Evolutionary conservation across 2,888 invertebrate genomes (phyloP), one percentile per base, ranked within the genome.

Genomic region (Acronicta leporina): DNA sequence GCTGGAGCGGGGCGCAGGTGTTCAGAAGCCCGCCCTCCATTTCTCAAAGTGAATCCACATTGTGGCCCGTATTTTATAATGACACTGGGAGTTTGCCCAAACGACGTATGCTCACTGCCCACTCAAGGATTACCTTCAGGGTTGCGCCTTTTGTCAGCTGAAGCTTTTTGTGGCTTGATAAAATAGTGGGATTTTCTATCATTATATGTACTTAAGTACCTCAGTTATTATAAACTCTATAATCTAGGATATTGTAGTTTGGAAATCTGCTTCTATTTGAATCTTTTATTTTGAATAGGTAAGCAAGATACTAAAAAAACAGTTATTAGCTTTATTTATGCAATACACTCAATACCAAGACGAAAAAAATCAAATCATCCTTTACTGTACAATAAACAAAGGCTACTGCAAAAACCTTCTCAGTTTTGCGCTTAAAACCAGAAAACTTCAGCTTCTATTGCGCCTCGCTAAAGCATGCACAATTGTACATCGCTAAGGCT

Each of bases 41-140:
- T 92, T 92, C 94, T 93, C 94, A 94, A 91, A 93, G 91, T 90
- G 91, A 88, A 91, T 90, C 88, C 89, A 87, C 89, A 87, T 79
- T 83, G 86, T 82, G 84, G 87, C 84, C 83, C 92, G 89, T 92
- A 91, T 92, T 92, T 93, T 92, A 93, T 92, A 93, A 94, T 90
- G 92, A 91, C 91, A 89, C 88, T 77, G 84, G 84, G 87, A 89
- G 87, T 87, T 90, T 87, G 87, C 87, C 87, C 87, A 87, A 88
- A 86, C 90, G 87, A 89, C 89, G 88, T 90, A 89, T 91, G 91
- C 87, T 88, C 75, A 86, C 86, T 90, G 90, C 88, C 92, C 92
- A 87, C 89, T 90, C 89, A 85, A 87, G 90, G 88, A 91, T 91
- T 91, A 91, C 83, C 73, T 80, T 73, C 80, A 88, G 87, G 85